Evolutionary conservation across 2,797 vertebrate genomes (phyloP).

Genomic region (Petrocephalus sullivani): DNA sequence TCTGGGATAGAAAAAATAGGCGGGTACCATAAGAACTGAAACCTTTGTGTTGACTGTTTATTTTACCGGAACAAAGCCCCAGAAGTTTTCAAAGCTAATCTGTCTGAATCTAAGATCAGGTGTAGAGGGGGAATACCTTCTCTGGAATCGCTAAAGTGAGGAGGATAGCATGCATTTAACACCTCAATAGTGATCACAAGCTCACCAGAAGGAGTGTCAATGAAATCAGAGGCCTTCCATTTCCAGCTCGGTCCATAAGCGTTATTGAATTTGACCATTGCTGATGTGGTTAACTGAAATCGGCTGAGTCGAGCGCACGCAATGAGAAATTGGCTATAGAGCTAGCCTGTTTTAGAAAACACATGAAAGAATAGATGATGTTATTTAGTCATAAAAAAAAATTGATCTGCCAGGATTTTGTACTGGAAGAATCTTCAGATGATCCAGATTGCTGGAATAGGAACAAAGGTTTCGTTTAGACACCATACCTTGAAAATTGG

Average conservation of each 20-base stretch:
- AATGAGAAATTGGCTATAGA: slow-evolving; percentile 23
- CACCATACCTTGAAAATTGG: not conserved
- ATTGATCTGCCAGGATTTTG: not conserved
- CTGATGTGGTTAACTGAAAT: slow-evolving; percentile 26
- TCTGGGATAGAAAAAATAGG: not conserved
- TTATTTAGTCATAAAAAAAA: not conserved
- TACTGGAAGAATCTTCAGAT: not conserved
- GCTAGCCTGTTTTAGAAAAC: not conserved
- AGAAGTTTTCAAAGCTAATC: not conserved
- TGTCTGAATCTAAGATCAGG: not conserved
- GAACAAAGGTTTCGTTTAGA: not conserved
- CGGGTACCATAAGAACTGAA: not conserved
- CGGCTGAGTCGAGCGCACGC: slow-evolving; percentile 9
- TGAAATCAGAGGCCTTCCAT: slow-evolving; percentile 15
- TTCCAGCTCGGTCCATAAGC: not conserved
- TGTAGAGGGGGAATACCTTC: not conserved
- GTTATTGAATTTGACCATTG: not conserved
- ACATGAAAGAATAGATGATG: not conserved
- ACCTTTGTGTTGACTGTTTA: not conserved
- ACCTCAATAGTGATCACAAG: not conserved
- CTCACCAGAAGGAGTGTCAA: not conserved
- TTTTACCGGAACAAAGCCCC: not conserved
- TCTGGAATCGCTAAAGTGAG: not conserved
- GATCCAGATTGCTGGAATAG: not conserved
- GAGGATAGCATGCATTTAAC: not conserved